Percentiles rank a stretch among this genome's conserved stretches.
phyloP scores from a whole-genome alignment of 1,140 invertebrate genomes.

The Lordiphosa clarofinis region DNA sequence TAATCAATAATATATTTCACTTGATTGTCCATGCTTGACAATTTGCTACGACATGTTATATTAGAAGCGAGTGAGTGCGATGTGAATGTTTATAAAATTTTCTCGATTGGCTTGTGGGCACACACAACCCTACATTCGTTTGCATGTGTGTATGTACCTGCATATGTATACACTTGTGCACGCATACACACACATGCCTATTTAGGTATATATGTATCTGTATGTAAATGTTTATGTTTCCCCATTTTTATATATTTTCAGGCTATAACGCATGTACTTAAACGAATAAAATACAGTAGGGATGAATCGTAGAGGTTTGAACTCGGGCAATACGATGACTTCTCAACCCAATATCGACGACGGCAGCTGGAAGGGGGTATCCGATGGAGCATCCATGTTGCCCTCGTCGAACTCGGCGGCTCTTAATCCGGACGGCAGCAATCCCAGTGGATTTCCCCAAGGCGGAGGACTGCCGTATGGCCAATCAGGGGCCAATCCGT shows the following conservation, averaged over 20 bases:
- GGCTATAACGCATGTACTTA: slow-evolving; percentile 52
- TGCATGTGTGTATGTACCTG: slow-evolving; percentile 39
- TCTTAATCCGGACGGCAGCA: slow-evolving; percentile 66
- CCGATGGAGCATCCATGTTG: slow-evolving; percentile 63
- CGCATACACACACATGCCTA: slow-evolving; percentile 22
- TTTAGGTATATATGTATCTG: slow-evolving; percentile 29
- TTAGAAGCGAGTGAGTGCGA: slow-evolving; percentile 3
- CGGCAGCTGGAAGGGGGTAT: slow-evolving; percentile 68
- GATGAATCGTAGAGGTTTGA: slow-evolving; percentile 78
- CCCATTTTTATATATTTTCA: slow-evolving; percentile 19
- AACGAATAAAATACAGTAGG: slow-evolving; percentile 48
- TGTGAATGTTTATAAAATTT: slow-evolving; percentile 44
- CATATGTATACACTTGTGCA: slow-evolving; percentile 40
- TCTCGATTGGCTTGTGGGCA: slow-evolving; percentile 6
- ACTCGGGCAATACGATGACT: slow-evolving; percentile 72
- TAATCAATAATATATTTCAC: background rate
- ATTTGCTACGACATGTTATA: background rate
- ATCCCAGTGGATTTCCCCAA: slow-evolving; percentile 72
- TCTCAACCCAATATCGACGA: slow-evolving; percentile 77
- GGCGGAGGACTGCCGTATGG: slow-evolving; percentile 67
- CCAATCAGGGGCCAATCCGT: slow-evolving; percentile 56
- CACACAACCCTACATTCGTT: too few relatives aligned
- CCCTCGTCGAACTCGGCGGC: slow-evolving; percentile 57
- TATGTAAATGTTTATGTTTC: slow-evolving; percentile 15
- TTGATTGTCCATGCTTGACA: background rate